phyloP scores from a whole-genome alignment of 1,140 invertebrate genomes.

The Brachionus sp. region DNA sequence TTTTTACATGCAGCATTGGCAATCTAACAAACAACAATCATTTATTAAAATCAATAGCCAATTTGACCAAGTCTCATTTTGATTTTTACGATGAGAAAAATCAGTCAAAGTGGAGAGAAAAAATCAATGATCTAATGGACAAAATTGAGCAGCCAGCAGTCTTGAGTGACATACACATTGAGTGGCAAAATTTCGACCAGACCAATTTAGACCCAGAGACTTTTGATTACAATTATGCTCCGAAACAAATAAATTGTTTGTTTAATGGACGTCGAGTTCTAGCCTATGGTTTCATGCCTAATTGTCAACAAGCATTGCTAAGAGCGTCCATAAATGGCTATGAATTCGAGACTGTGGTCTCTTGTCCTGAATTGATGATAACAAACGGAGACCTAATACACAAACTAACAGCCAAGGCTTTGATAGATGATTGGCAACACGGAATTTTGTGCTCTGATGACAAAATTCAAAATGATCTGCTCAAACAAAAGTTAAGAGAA shows the following conservation, averaged over 20 bases:
- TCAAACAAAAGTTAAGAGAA: conserved; percentile 48
- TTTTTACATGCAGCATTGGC: conserved; percentile 45
- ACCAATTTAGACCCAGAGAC: conserved; percentile 50
- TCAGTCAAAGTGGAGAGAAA: conserved; percentile 56
- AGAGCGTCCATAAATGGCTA: conserved; percentile 53
- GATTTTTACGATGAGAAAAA: conserved; percentile 54
- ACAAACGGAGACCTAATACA: conserved; percentile 55
- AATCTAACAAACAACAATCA: conserved; percentile 55
- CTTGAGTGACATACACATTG: conserved; percentile 53
- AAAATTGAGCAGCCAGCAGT: conserved; percentile 53
- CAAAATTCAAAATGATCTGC: conserved; percentile 54
- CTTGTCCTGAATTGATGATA: conserved; percentile 54
- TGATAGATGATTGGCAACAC: conserved; percentile 58
- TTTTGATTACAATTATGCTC: conserved; percentile 52
- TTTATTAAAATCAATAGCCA: conserved; percentile 52
- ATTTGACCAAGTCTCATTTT: conserved; percentile 52
- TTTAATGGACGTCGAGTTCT: conserved; percentile 57
- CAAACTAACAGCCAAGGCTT: conserved; percentile 53
- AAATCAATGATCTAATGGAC: conserved; percentile 52
- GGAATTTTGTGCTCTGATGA: conserved; percentile 52
- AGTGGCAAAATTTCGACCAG: conserved; percentile 52
- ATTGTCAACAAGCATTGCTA: conserved; percentile 57
- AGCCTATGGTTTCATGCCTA: conserved; percentile 56
- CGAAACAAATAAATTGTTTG: conserved; percentile 54
- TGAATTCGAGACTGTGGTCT: conserved; percentile 57